Evolutionary conservation across 2,113 vertebrate species (phyloP).

Genomic region (Sphaerodactylus townsendi): DNA sequence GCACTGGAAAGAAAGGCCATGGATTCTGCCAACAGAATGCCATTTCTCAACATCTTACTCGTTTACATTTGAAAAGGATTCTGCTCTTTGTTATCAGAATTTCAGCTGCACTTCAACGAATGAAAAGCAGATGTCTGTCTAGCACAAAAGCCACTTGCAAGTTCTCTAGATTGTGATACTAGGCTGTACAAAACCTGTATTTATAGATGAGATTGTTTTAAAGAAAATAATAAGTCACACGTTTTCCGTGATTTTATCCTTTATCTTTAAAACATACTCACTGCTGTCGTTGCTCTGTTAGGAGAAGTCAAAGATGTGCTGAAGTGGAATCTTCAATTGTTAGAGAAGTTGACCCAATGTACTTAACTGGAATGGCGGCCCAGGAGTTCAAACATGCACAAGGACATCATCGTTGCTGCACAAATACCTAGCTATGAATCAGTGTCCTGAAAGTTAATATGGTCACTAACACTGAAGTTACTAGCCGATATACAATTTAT

Average conservation of each 20-base stretch:
- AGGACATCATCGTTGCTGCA: not conserved
- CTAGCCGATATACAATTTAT: not conserved
- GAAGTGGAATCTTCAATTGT: constrained; percentile 22
- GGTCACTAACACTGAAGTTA: not conserved
- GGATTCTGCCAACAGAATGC: constrained; percentile 44
- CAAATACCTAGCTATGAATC: constrained; percentile 17
- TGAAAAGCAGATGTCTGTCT: constrained; percentile 59
- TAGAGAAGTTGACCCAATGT: constrained; percentile 11
- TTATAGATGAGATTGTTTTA: constrained; percentile 51
- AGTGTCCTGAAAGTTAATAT: not conserved
- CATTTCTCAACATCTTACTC: constrained; percentile 51
- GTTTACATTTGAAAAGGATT: constrained; percentile 65
- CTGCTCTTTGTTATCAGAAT: constrained; percentile 61
- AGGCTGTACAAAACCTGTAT: constrained; percentile 55
- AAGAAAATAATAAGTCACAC: constrained; percentile 38
- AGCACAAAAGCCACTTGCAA: constrained; percentile 57
- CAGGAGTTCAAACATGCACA: not conserved
- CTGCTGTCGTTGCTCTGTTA: not conserved
- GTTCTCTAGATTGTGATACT: constrained; percentile 45
- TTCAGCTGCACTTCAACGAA: constrained; percentile 34
- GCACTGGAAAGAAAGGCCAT: constrained; percentile 10
- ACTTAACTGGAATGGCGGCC: not conserved
- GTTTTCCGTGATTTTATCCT: constrained; percentile 33
- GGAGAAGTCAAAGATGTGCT: not conserved
- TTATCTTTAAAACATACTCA: constrained; percentile 41